Evolutionary conservation across 2,888 invertebrate genomes (phyloP), one percentile per base, ranked within the genome.

Genomic region (Anaspis maculata): DNA sequence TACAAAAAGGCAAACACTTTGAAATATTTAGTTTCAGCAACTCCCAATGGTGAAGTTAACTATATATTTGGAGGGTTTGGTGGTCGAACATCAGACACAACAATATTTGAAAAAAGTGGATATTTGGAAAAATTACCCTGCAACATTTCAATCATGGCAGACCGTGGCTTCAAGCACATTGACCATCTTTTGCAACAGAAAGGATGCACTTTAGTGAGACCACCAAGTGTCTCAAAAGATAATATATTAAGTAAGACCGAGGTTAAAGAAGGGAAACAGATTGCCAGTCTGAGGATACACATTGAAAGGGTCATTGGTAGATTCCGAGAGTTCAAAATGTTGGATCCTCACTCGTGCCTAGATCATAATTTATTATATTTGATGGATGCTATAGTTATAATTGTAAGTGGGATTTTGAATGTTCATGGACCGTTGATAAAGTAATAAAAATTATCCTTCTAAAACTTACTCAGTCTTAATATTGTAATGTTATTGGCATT

Each of bases 201-300:
- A 39, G 32, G 30, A 3, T 41, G 41, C 16, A 27, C 7, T 12
- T 31, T 42, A 13, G 27, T 42, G 11, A 13, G 44, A 15, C 44
- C 44, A n/a, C 37, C 44, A 12, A 35, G 31, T 32, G 38, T 42
- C 13, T 6, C 15, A 6, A 21, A n/a, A 10, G 16, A 15, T 9
- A 22, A 13, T 16, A 27, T 22, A 19, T 21, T 25, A 4, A 25
- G 34, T 7, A 34, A 27, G 24, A 6, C 25, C 6, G 34, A 44
- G 19, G 37, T 39, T 2, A 14, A 15, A 11, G 16, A 32, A 25
- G 27, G 25, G 7, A 44, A 39, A 28, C n/a, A 25, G 19, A 42
- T 44, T 11, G 44, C 44, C 7, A 28, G 37, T 6, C 25, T 39
- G 23, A 19, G 44, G 24, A 32, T 42, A 7, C 41, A 38, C 26